Evolutionary conservation across 2,797 vertebrate genomes (phyloP).

Genomic region (Amphiprion clarkii): DNA sequence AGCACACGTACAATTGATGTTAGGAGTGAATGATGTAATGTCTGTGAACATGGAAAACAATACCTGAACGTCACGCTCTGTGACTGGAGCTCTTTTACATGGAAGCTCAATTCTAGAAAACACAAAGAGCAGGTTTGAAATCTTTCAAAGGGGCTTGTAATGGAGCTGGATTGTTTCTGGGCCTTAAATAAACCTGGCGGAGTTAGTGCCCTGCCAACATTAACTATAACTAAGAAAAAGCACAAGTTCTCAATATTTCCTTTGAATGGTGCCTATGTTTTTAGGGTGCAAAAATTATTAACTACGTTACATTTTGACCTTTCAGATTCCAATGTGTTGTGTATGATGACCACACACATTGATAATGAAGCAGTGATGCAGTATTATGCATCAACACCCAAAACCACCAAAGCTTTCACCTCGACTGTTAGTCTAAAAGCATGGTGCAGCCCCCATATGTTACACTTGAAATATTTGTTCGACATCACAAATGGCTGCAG

Average conservation of each 20-base stretch:
- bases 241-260: slow-evolving; percentile 31
- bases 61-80: slow-evolving; percentile 57
- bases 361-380: neutral
- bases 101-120: slow-evolving; percentile 52
- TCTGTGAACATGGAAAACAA: slow-evolving; percentile 73
- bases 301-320: slow-evolving; percentile 11
- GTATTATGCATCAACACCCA: slow-evolving; percentile 13
- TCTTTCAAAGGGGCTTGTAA: slow-evolving; percentile 48
- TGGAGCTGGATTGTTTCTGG: slow-evolving; percentile 22
- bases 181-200: slow-evolving; percentile 15
- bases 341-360: slow-evolving; percentile 6
- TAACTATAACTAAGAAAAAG: slow-evolving; percentile 14
- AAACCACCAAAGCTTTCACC: slow-evolving; percentile 34
- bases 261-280: neutral
- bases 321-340: slow-evolving; percentile 10
- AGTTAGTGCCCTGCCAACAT: slow-evolving; percentile 26
- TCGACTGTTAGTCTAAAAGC: slow-evolving; percentile 14
- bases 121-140: slow-evolving; percentile 48
- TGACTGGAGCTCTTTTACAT: slow-evolving; percentile 32
- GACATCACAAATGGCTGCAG: slow-evolving; percentile 58
- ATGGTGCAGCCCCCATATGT: slow-evolving; percentile 24
- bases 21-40: slow-evolving; percentile 67
- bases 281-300: neutral
- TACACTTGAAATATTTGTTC: slow-evolving; percentile 42
- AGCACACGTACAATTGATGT: slow-evolving; percentile 41